These are phyloP conservation scores for Brienomyrus longianalis DNA, from an alignment of 2,113 vertebrate species.

Conservation along the genomic window DNA sequence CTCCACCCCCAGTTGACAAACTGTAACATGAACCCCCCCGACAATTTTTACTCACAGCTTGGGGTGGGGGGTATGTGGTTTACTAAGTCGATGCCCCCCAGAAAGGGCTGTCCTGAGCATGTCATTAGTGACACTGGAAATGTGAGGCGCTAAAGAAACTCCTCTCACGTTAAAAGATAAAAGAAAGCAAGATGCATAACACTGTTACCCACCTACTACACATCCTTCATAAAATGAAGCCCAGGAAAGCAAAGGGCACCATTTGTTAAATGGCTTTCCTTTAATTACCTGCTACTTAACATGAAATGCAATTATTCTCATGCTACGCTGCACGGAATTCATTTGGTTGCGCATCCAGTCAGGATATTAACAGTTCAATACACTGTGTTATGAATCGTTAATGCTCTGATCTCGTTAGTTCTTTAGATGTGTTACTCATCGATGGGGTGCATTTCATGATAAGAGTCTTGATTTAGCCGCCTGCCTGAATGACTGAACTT, in stretches of 20 bases:
- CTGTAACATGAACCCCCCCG: background rate
- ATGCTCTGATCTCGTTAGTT: background rate
- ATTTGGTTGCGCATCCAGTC: background rate
- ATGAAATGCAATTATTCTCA: conserved; percentile 6
- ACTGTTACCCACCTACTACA: background rate
- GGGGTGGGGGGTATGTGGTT: background rate
- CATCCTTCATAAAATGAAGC: background rate
- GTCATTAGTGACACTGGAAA: background rate
- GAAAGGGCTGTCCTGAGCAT: background rate
- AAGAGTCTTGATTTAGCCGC: background rate
- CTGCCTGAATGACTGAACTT: background rate
- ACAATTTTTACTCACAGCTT: background rate
- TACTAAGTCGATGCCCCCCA: background rate
- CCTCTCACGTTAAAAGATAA: background rate
- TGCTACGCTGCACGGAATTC: background rate
- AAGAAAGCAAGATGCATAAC: background rate
- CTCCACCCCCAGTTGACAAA: background rate
- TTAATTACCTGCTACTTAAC: conserved; percentile 5
- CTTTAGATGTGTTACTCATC: background rate
- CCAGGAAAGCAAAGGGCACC: background rate
- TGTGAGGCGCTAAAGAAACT: background rate
- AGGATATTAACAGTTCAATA: conserved; percentile 5
- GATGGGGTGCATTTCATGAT: background rate
- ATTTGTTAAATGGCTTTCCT: background rate
- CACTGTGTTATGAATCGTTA: background rate